Conservation (phyloP, 2,888 invertebrate species). For the Ischnus inquisitorius region DNA sequence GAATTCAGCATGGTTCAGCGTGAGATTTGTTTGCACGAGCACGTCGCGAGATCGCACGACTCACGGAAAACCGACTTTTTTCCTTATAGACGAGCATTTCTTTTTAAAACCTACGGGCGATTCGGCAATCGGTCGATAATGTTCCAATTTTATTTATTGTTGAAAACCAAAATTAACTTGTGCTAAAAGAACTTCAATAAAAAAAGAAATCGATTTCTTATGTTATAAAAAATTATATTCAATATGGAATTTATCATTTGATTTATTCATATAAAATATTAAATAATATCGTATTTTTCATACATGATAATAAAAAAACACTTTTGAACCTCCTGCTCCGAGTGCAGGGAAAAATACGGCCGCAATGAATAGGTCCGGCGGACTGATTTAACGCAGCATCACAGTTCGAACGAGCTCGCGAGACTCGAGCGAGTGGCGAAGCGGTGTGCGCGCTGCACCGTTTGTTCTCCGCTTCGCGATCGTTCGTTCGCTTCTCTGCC, state of each 20-base stretch:
- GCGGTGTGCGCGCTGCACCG: slow-evolving; percentile 39
- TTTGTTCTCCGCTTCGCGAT: slow-evolving; percentile 52
- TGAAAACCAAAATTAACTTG: background rate
- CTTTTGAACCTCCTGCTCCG: background rate
- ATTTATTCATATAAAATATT: no score
- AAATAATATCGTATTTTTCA: no score
- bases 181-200: background rate
- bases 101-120: background rate
- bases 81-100: background rate
- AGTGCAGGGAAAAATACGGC: background rate
- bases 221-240: no score
- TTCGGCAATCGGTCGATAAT: background rate
- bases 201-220: no score
- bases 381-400: slow-evolving; percentile 12
- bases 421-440: slow-evolving; percentile 38
- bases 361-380: slow-evolving; percentile 1
- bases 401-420: slow-evolving; percentile 33
- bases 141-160: background rate
- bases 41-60: background rate
- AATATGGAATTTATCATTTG: no score
- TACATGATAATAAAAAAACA: no score
- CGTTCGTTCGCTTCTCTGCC: slow-evolving; percentile 45
- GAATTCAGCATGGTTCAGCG: background rate
- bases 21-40: background rate
- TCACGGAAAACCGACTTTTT: background rate